phyloP scores from a whole-genome alignment of 2,888 invertebrate genomes.

The Pollenia griseotomentosa region DNA sequence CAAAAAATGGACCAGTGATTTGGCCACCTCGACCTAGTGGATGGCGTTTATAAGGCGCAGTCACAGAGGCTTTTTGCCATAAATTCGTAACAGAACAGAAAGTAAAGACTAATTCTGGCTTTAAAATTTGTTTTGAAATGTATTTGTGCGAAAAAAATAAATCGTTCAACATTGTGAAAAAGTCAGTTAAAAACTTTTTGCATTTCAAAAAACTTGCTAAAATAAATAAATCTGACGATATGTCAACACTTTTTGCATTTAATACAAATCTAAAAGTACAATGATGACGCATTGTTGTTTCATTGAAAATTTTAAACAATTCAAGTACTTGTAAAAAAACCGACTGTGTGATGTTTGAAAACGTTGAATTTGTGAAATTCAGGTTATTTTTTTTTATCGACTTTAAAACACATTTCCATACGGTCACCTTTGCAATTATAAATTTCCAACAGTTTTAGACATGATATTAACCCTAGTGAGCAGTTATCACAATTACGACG shows the following conservation, averaged over 20 bases:
- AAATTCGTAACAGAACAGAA: too few species aligned
- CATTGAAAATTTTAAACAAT: background rate
- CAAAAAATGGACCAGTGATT: too few species aligned
- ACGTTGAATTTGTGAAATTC: constrained; percentile 51
- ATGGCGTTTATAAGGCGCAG: too few species aligned
- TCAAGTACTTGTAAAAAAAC: background rate
- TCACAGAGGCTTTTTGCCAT: too few species aligned
- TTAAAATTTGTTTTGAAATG: too few species aligned
- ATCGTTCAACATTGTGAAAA: too few species aligned
- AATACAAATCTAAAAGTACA: background rate
- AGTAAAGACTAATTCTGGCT: too few species aligned
- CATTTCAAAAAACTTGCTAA: too few species aligned
- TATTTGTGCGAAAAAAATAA: too few species aligned
- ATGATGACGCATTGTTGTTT: constrained; percentile 45
- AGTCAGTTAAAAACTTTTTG: too few species aligned
- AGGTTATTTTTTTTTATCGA: background rate
- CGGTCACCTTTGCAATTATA: background rate
- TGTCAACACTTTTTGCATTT: background rate
- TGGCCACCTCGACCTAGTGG: too few species aligned
- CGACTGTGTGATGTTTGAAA: constrained; percentile 9
- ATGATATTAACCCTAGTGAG: background rate
- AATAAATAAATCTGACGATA: too few species aligned
- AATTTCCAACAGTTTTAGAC: background rate
- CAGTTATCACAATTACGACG: background rate
- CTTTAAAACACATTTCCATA: background rate